Evolutionary conservation across 2,888 invertebrate genomes (phyloP).

Genomic region (Macrosiphum euphorbiae): DNA sequence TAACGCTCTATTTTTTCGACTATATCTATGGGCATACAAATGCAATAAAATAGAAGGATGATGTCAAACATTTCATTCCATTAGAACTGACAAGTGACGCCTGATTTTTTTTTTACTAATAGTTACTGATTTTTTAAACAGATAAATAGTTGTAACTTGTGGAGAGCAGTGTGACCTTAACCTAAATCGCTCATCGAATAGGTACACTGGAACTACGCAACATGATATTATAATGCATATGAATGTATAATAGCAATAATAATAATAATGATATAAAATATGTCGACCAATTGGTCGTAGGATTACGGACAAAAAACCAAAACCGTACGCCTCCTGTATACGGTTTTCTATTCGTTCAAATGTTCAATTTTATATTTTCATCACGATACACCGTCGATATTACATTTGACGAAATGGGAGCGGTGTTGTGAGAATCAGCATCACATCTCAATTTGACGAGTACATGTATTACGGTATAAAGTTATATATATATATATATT

Average conservation of each 20-base stretch:
- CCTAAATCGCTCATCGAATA: background rate
- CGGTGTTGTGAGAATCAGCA: background rate
- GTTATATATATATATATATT: too few relatives aligned
- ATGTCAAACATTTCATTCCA: background rate
- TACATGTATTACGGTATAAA: background rate
- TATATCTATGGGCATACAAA: background rate
- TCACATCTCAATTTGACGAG: background rate
- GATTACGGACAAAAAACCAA: background rate
- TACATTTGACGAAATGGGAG: background rate
- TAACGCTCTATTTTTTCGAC: background rate
- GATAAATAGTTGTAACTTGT: background rate
- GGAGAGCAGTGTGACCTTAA: background rate
- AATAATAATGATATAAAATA: background rate
- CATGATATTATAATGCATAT: background rate
- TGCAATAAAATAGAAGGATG: background rate
- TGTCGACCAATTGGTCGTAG: background rate
- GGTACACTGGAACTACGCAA: background rate
- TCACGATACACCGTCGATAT: too few relatives aligned
- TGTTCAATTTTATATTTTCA: background rate
- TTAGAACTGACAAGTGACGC: background rate
- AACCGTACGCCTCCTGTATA: background rate
- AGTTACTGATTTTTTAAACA: background rate
- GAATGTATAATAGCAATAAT: background rate
- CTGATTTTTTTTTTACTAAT: background rate
- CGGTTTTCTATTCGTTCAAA: background rate